Evolutionary conservation across 2,113 vertebrate species (phyloP).

Genomic region (Lampris incognitus): DNA sequence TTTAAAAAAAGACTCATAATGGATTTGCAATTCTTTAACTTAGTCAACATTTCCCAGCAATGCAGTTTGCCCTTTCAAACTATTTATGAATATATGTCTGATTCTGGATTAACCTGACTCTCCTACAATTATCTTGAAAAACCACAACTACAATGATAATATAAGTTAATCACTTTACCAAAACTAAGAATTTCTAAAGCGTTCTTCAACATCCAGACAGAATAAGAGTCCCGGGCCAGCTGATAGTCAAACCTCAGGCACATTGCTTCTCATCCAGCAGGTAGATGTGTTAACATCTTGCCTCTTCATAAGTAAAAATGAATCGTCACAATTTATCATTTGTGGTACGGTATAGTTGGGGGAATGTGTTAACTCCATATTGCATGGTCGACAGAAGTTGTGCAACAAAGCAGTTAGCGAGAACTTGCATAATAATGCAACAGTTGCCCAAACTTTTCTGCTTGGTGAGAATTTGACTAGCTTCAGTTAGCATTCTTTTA

Average conservation of each 20-base stretch:
- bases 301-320: background rate
- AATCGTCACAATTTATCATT: background rate
- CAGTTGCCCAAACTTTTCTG: background rate
- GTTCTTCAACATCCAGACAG: too few species aligned
- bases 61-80: too few species aligned
- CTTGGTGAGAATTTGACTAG: background rate
- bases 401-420: background rate
- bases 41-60: too few species aligned
- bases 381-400: background rate
- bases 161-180: too few species aligned
- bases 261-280: background rate
- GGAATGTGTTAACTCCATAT: background rate
- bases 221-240: too few species aligned
- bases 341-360: background rate
- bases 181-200: too few species aligned
- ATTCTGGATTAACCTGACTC: too few species aligned
- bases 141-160: too few species aligned
- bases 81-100: too few species aligned
- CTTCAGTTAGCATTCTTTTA: constrained; percentile 4
- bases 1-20: too few species aligned
- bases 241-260: background rate
- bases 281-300: background rate
- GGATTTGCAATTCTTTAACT: too few species aligned
- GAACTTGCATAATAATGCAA: background rate
- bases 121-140: too few species aligned